phyloP scores from a whole-genome alignment of 2,888 invertebrate species.

The Rotaria socialis region DNA sequence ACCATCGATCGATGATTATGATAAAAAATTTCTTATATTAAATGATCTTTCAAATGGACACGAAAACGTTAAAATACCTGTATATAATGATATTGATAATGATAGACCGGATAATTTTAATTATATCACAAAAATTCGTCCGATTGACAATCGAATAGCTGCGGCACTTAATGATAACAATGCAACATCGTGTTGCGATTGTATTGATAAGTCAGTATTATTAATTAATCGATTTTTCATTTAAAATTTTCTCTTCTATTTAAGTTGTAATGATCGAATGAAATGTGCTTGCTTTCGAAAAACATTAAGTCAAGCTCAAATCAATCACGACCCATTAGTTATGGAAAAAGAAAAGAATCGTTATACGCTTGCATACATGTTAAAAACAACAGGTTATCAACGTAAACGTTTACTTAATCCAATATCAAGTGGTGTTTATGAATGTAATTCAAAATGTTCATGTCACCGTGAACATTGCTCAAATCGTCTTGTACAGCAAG shows the following conservation, averaged over 20 bases:
- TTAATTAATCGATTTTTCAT: too few relatives aligned
- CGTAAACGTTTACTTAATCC: background rate
- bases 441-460: constrained; percentile 76
- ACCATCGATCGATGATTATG: background rate
- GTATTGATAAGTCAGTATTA: background rate
- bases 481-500: constrained; percentile 90
- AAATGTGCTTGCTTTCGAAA: constrained; percentile 86
- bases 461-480: constrained; percentile 74
- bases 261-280: constrained; percentile 72
- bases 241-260: background rate
- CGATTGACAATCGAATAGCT: background rate
- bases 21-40: background rate
- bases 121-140: background rate
- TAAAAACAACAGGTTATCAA: background rate
- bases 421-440: constrained; percentile 68
- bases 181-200: constrained; percentile 14
- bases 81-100: constrained; percentile 27
- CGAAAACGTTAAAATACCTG: background rate
- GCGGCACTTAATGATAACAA: background rate
- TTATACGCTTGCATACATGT: background rate
- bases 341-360: background rate
- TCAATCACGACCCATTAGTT: background rate
- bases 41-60: background rate
- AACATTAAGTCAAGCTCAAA: constrained; percentile 71
- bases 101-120: background rate